Evolutionary conservation across 2,113 vertebrate genomes (phyloP).

Genomic region (Cheirogaleus medius): DNA sequence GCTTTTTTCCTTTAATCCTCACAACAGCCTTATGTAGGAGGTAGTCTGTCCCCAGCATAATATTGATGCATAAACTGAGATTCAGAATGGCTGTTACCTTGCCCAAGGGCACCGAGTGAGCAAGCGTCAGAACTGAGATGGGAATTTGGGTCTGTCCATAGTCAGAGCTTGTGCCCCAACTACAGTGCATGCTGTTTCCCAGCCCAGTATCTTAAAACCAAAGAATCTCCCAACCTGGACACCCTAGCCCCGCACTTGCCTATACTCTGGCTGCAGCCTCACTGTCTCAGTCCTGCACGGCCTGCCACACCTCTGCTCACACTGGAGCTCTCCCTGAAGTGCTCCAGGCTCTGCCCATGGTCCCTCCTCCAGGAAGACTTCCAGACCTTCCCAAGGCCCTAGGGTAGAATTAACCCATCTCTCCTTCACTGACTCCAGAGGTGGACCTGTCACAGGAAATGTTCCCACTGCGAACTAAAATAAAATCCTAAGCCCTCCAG

Average conservation of each 20-base stretch:
- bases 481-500: too few species aligned
- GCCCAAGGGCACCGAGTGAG: not conserved
- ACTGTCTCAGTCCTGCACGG: accelerated
- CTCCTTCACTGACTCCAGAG: not conserved
- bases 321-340: not conserved
- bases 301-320: not conserved
- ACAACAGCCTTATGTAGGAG: not conserved
- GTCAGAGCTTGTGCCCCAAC: not conserved
- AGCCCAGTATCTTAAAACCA: not conserved
- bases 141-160: not conserved
- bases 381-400: not conserved
- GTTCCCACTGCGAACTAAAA: too few species aligned
- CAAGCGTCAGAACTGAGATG: not conserved
- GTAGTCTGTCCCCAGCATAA: not conserved
- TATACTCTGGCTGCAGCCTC: not conserved
- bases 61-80: not conserved
- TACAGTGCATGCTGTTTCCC: not conserved
- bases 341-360: not conserved
- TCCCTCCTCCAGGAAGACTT: not conserved
- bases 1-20: not conserved
- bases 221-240: not conserved
- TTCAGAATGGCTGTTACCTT: not conserved
- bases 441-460: not conserved
- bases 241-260: accelerated
- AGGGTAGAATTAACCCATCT: not conserved